Evolutionary conservation across 2,888 invertebrate genomes (phyloP), one percentile per base, ranked within the genome.

Genomic region (Fragum fragum): DNA sequence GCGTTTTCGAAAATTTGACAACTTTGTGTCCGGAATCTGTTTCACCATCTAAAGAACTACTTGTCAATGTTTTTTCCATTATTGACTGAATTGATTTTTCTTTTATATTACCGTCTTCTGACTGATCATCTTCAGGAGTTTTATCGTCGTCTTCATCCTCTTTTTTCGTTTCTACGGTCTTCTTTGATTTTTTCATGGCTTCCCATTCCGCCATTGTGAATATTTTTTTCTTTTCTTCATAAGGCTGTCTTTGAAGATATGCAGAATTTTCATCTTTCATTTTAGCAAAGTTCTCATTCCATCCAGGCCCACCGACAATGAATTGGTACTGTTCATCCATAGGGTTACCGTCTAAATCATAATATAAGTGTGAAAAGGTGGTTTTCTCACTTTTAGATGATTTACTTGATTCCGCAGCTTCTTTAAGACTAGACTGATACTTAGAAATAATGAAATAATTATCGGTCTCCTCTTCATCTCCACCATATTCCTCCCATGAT

Each of bases 201-300:
- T 93, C 93, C 92, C 92, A 92, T 80, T 93, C 93, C n/a, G 90
- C 88, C 93, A 93, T 93, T 21, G 92, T 92, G 77, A 86, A 93
- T 53, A 93, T 90, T 76, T 92, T 92, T 75, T 92, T 93, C 68
- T 83, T 88, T 76, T 92, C 92, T 70, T 91, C 89, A 86, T 93
- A 93, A 14, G 91, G 92, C 29, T 89, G 90, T 83, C 87, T 87
- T 6, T 86, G 42, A n/a, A 90, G 69, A 76, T 86, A 89, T 42
- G 77, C 66, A 47, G 88, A 85, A 55, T 81, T 76, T 73, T 70
- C 63, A 57, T 73, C 52, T 28, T 81, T 73, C 7, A 70, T 5
- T 57, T 69, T 69, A 36, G 74, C 73, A 70, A 86, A 83, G 47
- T 83, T 81, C 68, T 79, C 78, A 81, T 87, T 80, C 80, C 86